Conservation (phyloP, 2,113 vertebrate genomes). For the Pongo abelii region DNA sequence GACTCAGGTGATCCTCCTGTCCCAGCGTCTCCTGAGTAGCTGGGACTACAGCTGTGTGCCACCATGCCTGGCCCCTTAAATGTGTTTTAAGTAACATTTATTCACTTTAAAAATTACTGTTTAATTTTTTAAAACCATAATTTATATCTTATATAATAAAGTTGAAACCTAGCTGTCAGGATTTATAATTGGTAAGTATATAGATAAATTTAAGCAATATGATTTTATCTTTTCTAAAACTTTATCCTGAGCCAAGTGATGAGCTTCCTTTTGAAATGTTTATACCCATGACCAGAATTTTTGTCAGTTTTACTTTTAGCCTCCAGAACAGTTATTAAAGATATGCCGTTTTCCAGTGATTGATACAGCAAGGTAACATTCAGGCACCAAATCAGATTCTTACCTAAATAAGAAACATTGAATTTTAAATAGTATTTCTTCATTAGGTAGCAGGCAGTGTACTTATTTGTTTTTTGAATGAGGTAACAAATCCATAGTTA, state of each 20-base stretch:
- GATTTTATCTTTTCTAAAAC: background rate
- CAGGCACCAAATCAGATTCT: background rate
- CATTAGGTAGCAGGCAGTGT: background rate
- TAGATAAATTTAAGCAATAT: background rate
- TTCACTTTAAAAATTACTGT: slow-evolving; percentile 13
- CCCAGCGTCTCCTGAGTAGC: background rate
- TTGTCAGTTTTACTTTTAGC: background rate
- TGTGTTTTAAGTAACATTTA: slow-evolving; percentile 1
- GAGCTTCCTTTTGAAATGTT: slow-evolving; percentile 9
- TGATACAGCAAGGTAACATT: background rate
- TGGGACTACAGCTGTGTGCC: background rate
- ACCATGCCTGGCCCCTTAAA: background rate
- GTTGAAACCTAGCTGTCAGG: background rate
- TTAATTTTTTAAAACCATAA: background rate
- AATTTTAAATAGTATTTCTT: background rate
- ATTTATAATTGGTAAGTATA: background rate
- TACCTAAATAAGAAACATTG: background rate
- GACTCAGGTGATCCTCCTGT: background rate
- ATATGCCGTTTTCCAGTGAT: background rate
- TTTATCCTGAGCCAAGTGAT: background rate
- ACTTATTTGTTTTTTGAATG: background rate
- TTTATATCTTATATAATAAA: background rate
- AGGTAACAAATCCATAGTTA: background rate
- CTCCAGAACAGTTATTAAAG: background rate
- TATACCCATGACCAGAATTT: background rate